phyloP scores from a whole-genome alignment of 1,140 invertebrate genomes.

The Chironomus striatipennis region DNA sequence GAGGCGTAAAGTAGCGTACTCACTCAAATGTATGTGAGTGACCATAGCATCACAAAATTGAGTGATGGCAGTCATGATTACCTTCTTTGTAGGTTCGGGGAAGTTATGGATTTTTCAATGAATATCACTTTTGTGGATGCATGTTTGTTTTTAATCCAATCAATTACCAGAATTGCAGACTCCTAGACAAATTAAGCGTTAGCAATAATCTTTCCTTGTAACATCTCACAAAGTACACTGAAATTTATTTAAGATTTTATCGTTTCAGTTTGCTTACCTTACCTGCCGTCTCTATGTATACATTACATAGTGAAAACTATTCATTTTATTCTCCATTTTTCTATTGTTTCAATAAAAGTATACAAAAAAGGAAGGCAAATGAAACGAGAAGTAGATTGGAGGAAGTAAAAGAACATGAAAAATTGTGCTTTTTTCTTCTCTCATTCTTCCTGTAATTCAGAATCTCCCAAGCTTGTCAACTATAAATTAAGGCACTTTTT shows the following conservation, averaged over 20 bases:
- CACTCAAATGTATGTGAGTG: no score
- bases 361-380: background rate
- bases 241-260: background rate
- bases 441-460: background rate
- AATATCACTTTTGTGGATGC: no score
- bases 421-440: conserved; percentile 2
- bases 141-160: no score
- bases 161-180: no score
- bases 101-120: no score
- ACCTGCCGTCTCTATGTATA: background rate
- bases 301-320: background rate
- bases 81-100: no score
- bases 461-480: conserved; percentile 6
- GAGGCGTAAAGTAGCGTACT: no score
- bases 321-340: background rate
- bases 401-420: conserved; percentile 6
- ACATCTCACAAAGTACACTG: no score
- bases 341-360: conserved; percentile 2
- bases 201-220: no score
- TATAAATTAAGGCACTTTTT: conserved; percentile 9
- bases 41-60: no score
- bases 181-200: no score
- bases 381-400: background rate
- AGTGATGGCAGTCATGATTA: no score
- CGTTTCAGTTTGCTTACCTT: background rate